Percentiles rank a stretch among this genome's conserved stretches.
Conservation (phyloP, 2,888 invertebrate genomes). For the Drosophila kanekoi region DNA sequence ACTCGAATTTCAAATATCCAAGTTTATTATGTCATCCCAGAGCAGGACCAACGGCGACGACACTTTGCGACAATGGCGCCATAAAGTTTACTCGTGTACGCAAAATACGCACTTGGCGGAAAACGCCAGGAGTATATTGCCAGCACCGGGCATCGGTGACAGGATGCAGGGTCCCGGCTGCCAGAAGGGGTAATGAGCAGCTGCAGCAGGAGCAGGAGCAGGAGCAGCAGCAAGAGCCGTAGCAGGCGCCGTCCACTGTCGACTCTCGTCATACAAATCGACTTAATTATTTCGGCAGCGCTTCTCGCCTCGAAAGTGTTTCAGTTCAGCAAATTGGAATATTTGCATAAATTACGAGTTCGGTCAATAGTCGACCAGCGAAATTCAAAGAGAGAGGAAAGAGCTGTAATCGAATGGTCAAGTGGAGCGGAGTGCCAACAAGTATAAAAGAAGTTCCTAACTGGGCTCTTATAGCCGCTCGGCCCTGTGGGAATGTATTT, state of each 20-base stretch:
- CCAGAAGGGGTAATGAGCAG: slow-evolving; percentile 68
- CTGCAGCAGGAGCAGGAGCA: slow-evolving; percentile 8
- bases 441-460: too few species aligned
- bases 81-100: slow-evolving; percentile 79
- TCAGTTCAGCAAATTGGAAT: slow-evolving; percentile 63
- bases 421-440: too few species aligned
- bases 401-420: neutral
- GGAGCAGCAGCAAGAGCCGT: slow-evolving; percentile 39
- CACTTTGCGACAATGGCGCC: slow-evolving; percentile 78
- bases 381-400: neutral
- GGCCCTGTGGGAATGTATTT: too few species aligned
- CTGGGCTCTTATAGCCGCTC: too few species aligned
- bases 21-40: slow-evolving; percentile 67
- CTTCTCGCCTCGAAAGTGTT: slow-evolving; percentile 43
- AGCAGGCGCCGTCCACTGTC: slow-evolving; percentile 27
- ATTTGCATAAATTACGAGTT: slow-evolving; percentile 64
- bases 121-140: slow-evolving; percentile 18
- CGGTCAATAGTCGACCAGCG: slow-evolving; percentile 41
- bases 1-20: slow-evolving; percentile 67
- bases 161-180: slow-evolving; percentile 21
- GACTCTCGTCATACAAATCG: slow-evolving; percentile 66
- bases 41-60: slow-evolving; percentile 49
- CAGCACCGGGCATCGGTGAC: slow-evolving; percentile 1
- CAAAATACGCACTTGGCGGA: slow-evolving; percentile 70
- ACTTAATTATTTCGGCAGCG: slow-evolving; percentile 71